Percentiles rank a stretch among this genome's conserved stretches.
Evolutionary conservation across 2,888 invertebrate species (phyloP).

Genomic region (Ferrisia virgata): DNA sequence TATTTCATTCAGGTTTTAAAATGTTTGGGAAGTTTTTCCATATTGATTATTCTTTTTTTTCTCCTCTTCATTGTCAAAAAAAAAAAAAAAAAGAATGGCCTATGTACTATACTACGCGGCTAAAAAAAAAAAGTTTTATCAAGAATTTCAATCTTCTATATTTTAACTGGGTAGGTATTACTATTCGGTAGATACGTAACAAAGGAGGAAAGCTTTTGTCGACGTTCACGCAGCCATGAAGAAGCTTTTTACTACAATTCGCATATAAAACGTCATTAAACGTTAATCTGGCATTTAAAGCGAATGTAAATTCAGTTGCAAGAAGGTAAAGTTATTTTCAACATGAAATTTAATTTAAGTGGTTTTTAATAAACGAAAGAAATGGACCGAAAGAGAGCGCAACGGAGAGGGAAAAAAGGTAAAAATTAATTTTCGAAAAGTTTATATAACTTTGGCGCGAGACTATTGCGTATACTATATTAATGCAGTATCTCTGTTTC

Average conservation of each 20-base stretch:
- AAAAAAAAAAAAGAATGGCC: neutral
- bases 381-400: no score
- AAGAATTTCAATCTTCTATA: neutral
- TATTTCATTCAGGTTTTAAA: constrained; percentile 6
- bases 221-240: neutral
- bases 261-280: neutral
- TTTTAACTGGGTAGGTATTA: neutral
- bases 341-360: neutral
- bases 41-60: neutral
- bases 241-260: neutral
- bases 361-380: neutral
- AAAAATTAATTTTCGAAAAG: neutral
- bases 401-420: neutral
- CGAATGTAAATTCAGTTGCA: neutral
- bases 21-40: neutral
- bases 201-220: neutral
- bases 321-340: neutral
- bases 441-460: neutral
- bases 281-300: neutral
- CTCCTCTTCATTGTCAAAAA: no score
- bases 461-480: neutral
- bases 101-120: neutral
- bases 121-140: neutral
- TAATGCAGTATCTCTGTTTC: neutral
- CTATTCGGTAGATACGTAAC: neutral